These are phyloP conservation scores for Thermophis baileyi DNA, from an alignment of 2,113 vertebrate species.

Conservation along the genomic window DNA sequence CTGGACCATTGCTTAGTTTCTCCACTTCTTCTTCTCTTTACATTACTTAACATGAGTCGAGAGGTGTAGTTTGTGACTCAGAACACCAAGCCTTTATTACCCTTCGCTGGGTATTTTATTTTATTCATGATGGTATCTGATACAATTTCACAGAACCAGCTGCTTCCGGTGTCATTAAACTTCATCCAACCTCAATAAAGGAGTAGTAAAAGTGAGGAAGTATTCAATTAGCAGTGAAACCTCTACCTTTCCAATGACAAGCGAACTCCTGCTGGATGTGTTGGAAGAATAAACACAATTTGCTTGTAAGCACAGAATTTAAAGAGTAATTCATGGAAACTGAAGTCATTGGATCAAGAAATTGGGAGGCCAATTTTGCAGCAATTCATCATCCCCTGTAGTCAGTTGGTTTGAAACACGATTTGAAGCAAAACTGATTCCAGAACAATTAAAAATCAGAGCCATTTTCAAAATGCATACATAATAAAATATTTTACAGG, in stretches of 20 bases:
- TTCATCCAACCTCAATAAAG: conserved; percentile 37
- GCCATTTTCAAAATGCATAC: neutral
- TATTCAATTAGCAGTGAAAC: conserved; percentile 46
- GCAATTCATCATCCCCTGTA: neutral
- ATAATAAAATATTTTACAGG: neutral
- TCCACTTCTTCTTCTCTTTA: neutral
- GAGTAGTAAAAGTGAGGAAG: conserved; percentile 44
- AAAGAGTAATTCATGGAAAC: neutral
- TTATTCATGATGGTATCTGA: conserved; percentile 38
- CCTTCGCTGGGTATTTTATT: conserved; percentile 39
- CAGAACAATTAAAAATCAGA: neutral
- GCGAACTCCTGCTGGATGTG: neutral
- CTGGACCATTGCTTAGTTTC: neutral
- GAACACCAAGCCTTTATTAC: conserved; percentile 11
- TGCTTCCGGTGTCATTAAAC: conserved; percentile 41
- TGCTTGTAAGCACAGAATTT: neutral
- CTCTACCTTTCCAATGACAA: conserved; percentile 26
- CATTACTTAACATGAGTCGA: conserved; percentile 7
- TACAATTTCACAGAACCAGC: conserved; percentile 40
- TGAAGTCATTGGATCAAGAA: neutral
- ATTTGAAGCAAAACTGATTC: neutral
- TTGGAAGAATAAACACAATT: neutral
- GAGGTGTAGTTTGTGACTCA: conserved; percentile 22
- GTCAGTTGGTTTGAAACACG: neutral
- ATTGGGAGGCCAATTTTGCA: neutral